A percentile compares a stretch with the other conserved stretches of the same genome.
Conservation (phyloP, 2,888 invertebrate genomes). For the Melieria crassipennis region DNA sequence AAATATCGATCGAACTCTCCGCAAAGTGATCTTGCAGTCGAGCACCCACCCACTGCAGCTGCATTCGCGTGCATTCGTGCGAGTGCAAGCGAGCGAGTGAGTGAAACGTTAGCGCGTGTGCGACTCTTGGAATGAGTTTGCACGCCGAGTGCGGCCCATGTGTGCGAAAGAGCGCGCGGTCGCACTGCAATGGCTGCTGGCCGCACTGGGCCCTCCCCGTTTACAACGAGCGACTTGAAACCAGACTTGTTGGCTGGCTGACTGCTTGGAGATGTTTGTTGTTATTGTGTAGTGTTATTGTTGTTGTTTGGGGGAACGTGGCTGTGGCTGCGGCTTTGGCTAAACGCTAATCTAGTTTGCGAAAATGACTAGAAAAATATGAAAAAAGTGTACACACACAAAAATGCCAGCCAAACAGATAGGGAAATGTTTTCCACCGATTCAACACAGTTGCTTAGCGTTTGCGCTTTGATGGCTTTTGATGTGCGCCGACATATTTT, state of each 20-base stretch:
- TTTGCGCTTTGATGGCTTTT: constrained; percentile 40
- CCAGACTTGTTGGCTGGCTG: constrained; percentile 23
- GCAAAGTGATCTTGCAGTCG: neutral
- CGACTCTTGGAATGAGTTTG: neutral
- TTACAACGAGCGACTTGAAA: no score
- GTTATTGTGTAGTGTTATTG: neutral
- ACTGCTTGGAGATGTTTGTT: constrained; percentile 2
- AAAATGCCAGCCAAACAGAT: no score
- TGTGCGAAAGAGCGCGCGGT: constrained; percentile 17
- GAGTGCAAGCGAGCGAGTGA: constrained; percentile 18
- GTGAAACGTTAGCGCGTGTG: neutral
- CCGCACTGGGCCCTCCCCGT: no score
- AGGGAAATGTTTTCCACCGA: constrained; percentile 46
- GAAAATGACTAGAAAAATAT: neutral
- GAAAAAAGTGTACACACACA: no score
- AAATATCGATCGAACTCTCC: no score
- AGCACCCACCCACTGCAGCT: constrained; percentile 24
- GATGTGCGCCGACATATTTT: constrained; percentile 48
- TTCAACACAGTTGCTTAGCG: constrained; percentile 47
- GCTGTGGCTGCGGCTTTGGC: constrained; percentile 14
- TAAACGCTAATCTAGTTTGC: constrained; percentile 22
- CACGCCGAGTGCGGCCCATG: neutral
- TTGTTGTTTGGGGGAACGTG: neutral
- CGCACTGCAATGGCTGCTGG: constrained; percentile 27
- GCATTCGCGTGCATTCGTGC: neutral